Conservation (phyloP, 2,797 vertebrate species). For the Amblyraja radiata region DNA sequence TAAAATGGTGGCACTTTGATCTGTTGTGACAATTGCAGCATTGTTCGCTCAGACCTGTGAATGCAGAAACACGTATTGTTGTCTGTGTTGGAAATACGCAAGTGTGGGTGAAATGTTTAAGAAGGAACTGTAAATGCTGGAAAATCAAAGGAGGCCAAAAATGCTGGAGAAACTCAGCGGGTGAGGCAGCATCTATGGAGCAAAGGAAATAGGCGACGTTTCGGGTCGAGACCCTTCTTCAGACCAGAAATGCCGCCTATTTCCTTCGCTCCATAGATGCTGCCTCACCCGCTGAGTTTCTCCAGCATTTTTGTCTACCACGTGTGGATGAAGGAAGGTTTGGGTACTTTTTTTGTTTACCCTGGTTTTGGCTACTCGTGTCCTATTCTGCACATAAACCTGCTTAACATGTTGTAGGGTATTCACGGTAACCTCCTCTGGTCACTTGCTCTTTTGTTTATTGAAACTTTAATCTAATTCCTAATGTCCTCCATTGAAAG, state of each 20-base stretch:
- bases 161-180: too few species aligned
- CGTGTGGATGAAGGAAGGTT: not conserved
- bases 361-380: not conserved
- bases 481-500: not conserved
- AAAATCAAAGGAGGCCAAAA: too few species aligned
- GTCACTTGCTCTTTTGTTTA: slow-evolving; percentile 13
- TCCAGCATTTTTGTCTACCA: too few species aligned
- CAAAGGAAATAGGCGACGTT: too few species aligned
- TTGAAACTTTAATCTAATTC: not conserved
- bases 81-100: not conserved
- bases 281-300: too few species aligned
- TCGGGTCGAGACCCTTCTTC: too few species aligned
- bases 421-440: not conserved
- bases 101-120: not conserved
- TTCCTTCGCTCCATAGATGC: too few species aligned
- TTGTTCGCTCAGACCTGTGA: not conserved
- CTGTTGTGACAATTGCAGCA: not conserved
- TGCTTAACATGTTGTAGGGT: not conserved
- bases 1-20: slow-evolving; percentile 14
- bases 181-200: too few species aligned
- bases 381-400: too few species aligned
- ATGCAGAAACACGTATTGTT: not conserved
- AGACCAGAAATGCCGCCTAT: too few species aligned
- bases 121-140: too few species aligned
- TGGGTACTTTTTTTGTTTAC: not conserved